Conservation (phyloP, 2,888 invertebrate species). For the Lasioglossum marginatum region DNA sequence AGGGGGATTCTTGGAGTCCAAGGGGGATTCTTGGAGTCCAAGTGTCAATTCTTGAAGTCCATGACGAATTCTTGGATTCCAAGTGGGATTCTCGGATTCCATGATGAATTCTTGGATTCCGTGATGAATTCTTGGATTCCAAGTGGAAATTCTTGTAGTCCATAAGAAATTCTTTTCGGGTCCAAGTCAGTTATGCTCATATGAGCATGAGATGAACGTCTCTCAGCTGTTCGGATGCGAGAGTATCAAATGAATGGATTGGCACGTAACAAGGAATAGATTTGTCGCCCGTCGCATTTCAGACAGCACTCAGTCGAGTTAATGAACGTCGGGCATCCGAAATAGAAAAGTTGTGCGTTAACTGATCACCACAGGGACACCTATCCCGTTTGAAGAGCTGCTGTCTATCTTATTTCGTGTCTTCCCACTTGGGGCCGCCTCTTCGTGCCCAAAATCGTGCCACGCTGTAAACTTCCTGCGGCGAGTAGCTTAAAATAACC, state of each 20-base stretch:
- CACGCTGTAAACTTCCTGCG: slow-evolving; percentile 76
- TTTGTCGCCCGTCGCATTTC: slow-evolving; percentile 1
- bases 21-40: too few relatives aligned
- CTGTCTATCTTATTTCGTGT: slow-evolving; percentile 40
- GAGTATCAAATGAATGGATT: neutral
- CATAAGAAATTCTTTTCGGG: too few relatives aligned
- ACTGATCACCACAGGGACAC: slow-evolving; percentile 47
- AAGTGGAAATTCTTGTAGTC: too few relatives aligned
- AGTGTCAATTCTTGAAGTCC: too few relatives aligned
- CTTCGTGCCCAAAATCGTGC: slow-evolving; percentile 62
- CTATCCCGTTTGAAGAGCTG: slow-evolving; percentile 60
- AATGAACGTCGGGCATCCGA: slow-evolving; percentile 17
- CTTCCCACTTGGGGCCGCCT: slow-evolving; percentile 60
- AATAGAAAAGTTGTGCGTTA: slow-evolving; percentile 35
- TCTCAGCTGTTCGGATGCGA: too few relatives aligned
- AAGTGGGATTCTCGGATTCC: too few relatives aligned
- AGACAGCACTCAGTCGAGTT: neutral
- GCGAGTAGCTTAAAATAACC: slow-evolving; percentile 75
- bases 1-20: too few relatives aligned
- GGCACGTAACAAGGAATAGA: neutral
- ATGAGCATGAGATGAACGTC: too few relatives aligned
- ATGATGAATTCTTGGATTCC: too few relatives aligned
- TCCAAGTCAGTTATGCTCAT: too few relatives aligned
- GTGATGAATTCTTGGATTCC: too few relatives aligned
- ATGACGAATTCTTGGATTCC: too few relatives aligned